These are phyloP conservation scores for Cantharis nigra DNA, from an alignment of 2,888 invertebrate genomes.

Conservation along the genomic window DNA sequence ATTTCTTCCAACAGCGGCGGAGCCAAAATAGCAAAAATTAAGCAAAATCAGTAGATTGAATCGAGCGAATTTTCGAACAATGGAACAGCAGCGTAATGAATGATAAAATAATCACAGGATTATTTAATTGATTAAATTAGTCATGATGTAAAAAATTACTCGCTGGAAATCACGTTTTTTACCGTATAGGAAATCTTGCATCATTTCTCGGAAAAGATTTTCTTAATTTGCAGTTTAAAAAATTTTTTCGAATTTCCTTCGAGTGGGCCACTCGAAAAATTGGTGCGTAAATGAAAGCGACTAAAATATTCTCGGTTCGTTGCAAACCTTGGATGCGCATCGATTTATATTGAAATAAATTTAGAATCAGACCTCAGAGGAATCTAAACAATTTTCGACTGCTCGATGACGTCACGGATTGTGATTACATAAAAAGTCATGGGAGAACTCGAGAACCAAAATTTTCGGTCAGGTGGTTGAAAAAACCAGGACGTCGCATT, in stretches of 20 bases:
- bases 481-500: background rate
- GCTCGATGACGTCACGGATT: background rate
- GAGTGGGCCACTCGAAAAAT: no score
- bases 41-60: background rate
- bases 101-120: background rate
- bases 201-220: background rate
- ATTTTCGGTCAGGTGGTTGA: background rate
- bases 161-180: background rate
- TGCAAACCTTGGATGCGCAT: background rate
- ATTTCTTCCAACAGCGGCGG: no score
- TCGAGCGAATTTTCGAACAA: background rate
- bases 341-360: background rate
- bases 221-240: background rate
- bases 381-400: background rate
- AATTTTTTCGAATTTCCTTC: no score
- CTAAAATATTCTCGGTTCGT: background rate
- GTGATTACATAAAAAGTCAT: background rate
- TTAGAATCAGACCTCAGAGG: background rate
- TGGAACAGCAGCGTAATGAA: background rate
- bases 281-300: background rate
- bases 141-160: background rate
- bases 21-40: no score
- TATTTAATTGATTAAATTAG: background rate
- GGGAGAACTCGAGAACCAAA: background rate
- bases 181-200: background rate